Evolutionary conservation across 2,888 invertebrate genomes (phyloP).

Genomic region (Diachrysia chrysitis): DNA sequence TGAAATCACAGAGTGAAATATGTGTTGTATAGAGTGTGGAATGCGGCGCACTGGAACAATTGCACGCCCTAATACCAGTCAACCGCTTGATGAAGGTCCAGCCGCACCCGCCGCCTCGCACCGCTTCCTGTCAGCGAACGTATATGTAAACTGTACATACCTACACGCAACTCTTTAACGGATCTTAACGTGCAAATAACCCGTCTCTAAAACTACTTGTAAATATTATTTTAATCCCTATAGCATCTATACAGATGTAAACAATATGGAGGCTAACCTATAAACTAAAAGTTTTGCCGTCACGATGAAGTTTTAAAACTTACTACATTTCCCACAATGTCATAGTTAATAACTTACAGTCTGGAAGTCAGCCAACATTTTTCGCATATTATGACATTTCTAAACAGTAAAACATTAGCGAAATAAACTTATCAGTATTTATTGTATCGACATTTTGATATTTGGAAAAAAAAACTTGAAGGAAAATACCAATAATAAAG

Average conservation of each 20-base stretch:
- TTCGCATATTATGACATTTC: conserved; percentile 38
- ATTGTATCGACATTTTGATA: conserved; percentile 27
- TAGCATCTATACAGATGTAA: neutral
- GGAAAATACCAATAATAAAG: conserved; percentile 77
- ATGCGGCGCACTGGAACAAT: conserved; percentile 85
- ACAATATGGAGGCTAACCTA: conserved; percentile 17
- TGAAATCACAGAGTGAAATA: conserved; percentile 84
- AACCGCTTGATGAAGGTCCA: conserved; percentile 88
- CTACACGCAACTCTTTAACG: conserved; percentile 37
- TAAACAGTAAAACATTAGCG: conserved; percentile 37
- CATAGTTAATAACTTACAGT: conserved; percentile 43
- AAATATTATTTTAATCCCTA: neutral
- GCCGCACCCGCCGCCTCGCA: conserved; percentile 62
- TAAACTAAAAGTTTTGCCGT: conserved; percentile 27
- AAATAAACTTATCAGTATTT: conserved; percentile 25
- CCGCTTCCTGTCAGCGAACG: conserved; percentile 67
- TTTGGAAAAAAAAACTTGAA: conserved; percentile 63
- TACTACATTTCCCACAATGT: conserved; percentile 44
- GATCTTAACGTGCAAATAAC: conserved; percentile 9
- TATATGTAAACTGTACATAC: conserved; percentile 53
- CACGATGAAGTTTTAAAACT: conserved; percentile 43
- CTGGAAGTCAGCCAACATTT: conserved; percentile 48
- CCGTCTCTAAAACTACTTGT: conserved; percentile 4
- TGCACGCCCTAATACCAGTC: conserved; percentile 87
- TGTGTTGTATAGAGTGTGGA: conserved; percentile 80